Evolutionary conservation across 2,113 vertebrate species (phyloP).

Genomic region (Kryptolebias marmoratus): DNA sequence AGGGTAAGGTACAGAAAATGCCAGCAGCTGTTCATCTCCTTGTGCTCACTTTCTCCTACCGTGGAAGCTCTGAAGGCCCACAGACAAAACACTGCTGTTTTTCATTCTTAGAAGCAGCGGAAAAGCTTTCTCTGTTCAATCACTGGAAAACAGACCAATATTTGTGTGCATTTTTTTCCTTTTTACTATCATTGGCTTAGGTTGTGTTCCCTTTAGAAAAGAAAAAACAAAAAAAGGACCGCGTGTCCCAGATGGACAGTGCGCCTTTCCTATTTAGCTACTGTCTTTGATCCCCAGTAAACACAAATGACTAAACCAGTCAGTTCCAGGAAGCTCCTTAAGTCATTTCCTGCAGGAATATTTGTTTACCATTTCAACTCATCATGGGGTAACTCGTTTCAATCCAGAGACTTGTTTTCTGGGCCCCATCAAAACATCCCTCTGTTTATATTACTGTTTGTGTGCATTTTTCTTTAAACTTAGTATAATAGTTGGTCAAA

Average conservation of each 20-base stretch:
- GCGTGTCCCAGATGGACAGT: constrained; percentile 30
- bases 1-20: constrained; percentile 27
- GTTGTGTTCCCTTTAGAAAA: constrained; percentile 19
- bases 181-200: constrained; percentile 55
- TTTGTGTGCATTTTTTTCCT: constrained; percentile 21
- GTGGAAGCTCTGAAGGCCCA: constrained; percentile 30
- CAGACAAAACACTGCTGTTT: constrained; percentile 54
- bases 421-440: constrained; percentile 14
- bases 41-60: constrained; percentile 21
- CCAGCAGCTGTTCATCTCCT: constrained; percentile 18
- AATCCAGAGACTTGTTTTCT: constrained; percentile 35
- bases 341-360: constrained; percentile 75
- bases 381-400: constrained; percentile 58
- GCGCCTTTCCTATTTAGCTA: constrained; percentile 34
- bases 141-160: constrained; percentile 34
- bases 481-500: neutral
- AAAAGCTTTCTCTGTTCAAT: constrained; percentile 35
- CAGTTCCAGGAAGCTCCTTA: constrained; percentile 65
- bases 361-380: constrained; percentile 65
- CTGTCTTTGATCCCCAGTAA: constrained; percentile 38
- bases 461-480: neutral
- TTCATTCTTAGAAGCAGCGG: constrained; percentile 55
- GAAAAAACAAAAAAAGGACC: constrained; percentile 15
- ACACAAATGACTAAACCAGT: constrained; percentile 67
- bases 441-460: constrained; percentile 3